Percentiles rank a stretch among this genome's conserved stretches.
Conservation (phyloP, 2,888 invertebrate genomes). For the Pollenia labialis region DNA sequence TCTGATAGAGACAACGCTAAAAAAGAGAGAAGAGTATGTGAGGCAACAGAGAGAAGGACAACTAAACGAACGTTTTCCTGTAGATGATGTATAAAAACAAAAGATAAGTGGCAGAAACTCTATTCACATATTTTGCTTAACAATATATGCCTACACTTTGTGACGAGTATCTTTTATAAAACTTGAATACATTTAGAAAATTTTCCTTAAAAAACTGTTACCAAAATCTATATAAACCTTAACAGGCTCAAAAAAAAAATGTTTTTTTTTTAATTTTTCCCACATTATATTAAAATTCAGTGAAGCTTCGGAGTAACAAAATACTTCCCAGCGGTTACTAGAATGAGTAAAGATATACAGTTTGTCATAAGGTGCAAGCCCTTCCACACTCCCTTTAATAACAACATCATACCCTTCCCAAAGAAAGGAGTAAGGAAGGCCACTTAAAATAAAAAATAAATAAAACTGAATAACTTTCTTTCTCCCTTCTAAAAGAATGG, state of each 20-base stretch:
- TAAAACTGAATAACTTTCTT: too few species aligned
- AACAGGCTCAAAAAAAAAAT: neutral
- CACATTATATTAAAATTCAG: neutral
- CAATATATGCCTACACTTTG: conserved; percentile 12
- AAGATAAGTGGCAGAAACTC: neutral
- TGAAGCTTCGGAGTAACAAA: neutral
- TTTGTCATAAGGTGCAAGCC: too few species aligned
- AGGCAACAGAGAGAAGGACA: neutral
- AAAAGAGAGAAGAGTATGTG: neutral
- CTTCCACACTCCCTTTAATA: too few species aligned
- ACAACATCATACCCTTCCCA: too few species aligned
- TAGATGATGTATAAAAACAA: conserved; percentile 14
- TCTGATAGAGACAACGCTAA: neutral
- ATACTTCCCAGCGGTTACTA: too few species aligned
- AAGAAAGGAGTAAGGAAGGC: too few species aligned
- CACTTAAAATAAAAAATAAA: too few species aligned
- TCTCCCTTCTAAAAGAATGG: too few species aligned
- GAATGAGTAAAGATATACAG: too few species aligned
- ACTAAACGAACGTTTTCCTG: neutral
- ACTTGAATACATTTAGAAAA: neutral
- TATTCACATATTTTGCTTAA: conserved; percentile 22
- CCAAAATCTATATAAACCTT: neutral
- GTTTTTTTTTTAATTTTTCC: neutral
- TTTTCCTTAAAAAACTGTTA: neutral
- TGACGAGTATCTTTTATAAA: neutral